Conservation (phyloP, 2,888 invertebrate genomes). For the Zaprionus bogoriensis region DNA sequence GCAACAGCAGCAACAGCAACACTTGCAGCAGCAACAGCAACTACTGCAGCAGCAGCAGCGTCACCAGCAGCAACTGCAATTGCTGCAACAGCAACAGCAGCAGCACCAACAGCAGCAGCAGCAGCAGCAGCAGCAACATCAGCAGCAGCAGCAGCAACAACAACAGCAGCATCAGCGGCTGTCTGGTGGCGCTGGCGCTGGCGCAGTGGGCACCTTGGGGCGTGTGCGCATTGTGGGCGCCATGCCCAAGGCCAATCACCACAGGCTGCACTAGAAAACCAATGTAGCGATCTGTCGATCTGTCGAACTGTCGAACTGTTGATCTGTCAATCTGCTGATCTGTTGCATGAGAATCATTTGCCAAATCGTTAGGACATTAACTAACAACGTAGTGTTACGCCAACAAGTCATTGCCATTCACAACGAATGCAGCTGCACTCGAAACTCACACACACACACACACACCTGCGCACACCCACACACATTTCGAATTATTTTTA, state of each 20-base stretch:
- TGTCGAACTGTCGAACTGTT: conserved; percentile 2
- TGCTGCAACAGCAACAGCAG: conserved; percentile 59
- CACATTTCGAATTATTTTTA: conserved; percentile 39
- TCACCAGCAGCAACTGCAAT: conserved; percentile 58
- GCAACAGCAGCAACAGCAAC: conserved; percentile 59
- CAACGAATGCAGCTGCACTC: conserved; percentile 64
- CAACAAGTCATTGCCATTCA: conserved; percentile 75
- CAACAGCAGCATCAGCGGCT: conserved; percentile 71
- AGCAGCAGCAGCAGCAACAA: conserved; percentile 68
- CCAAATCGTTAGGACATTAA: conserved; percentile 73
- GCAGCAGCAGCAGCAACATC: conserved; percentile 55
- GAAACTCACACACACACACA: conserved; percentile 17
- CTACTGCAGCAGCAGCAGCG: conserved; percentile 66
- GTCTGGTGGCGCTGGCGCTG: conserved; percentile 65
- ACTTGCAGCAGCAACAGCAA: conserved; percentile 56
- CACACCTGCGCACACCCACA: conserved; percentile 2
- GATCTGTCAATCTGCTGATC: conserved; percentile 11
- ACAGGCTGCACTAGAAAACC: conserved; percentile 81
- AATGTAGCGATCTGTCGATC: no score
- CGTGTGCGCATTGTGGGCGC: conserved; percentile 92
- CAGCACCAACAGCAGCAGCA: conserved; percentile 67
- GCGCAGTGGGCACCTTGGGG: conserved; percentile 76
- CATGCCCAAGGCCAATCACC: conserved; percentile 87
- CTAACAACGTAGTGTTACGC: conserved; percentile 49
- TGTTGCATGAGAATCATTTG: conserved; percentile 61